Percentiles rank a stretch among this genome's conserved stretches.
phyloP scores from a whole-genome alignment of 2,797 vertebrate genomes.

The Pipistrellus nathusii region DNA sequence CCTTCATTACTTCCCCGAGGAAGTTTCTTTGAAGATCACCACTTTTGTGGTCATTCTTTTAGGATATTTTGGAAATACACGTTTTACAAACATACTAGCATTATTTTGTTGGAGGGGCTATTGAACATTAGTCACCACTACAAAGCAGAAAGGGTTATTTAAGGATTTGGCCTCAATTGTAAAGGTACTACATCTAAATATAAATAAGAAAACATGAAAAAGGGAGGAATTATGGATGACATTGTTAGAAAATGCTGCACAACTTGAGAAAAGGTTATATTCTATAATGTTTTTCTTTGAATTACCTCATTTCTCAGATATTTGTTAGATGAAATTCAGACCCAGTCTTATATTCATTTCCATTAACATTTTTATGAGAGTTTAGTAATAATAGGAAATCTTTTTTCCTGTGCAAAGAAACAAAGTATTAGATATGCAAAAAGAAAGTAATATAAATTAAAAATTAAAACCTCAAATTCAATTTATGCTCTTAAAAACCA shows the following conservation, averaged over 20 bases:
- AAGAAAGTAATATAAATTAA: slow-evolving; percentile 2
- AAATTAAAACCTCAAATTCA: slow-evolving; percentile 30
- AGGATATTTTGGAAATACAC: not conserved
- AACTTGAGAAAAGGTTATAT: slow-evolving; percentile 1
- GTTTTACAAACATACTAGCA: not conserved
- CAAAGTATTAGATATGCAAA: slow-evolving; percentile 23
- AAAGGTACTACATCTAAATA: slow-evolving; percentile 44
- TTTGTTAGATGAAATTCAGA: slow-evolving; percentile 45
- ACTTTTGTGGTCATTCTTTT: not conserved
- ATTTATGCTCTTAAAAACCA: slow-evolving; percentile 24
- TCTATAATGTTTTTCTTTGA: not conserved
- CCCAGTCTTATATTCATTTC: not conserved
- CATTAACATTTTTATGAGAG: not conserved
- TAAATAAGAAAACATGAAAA: slow-evolving; percentile 37
- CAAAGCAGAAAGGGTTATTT: slow-evolving; percentile 22
- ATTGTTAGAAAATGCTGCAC: not conserved
- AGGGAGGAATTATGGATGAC: not conserved
- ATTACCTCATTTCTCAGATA: slow-evolving; percentile 56
- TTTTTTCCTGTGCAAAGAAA: slow-evolving; percentile 1
- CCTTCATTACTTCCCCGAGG: not conserved
- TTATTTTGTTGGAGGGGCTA: not conserved
- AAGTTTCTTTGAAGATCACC: not conserved
- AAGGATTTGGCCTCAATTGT: not conserved
- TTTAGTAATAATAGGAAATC: not conserved
- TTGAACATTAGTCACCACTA: not conserved